These are phyloP conservation scores for Papilio polyxenes DNA, from an alignment of 1,140 invertebrate genomes.

Conservation along the genomic window DNA sequence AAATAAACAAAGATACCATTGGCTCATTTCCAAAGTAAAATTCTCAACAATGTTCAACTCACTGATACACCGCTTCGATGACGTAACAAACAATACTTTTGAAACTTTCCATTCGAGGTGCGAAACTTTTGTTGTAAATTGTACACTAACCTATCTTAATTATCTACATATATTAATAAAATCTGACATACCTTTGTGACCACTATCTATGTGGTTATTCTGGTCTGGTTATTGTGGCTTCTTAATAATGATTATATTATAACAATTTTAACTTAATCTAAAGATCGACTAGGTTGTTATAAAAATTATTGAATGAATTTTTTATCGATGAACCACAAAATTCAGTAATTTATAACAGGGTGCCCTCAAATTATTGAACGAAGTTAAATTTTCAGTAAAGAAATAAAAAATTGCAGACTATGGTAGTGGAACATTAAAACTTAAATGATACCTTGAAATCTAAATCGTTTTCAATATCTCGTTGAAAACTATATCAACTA, in stretches of 20 bases:
- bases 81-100: conserved; percentile 42
- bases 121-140: neutral
- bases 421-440: too few relatives aligned
- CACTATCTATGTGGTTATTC: too few relatives aligned
- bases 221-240: too few relatives aligned
- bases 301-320: neutral
- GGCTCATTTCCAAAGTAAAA: conserved; percentile 62
- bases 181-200: too few relatives aligned
- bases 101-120: conserved; percentile 20
- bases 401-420: too few relatives aligned
- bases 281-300: too few relatives aligned
- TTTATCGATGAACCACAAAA: neutral
- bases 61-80: conserved; percentile 42
- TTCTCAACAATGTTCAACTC: conserved; percentile 48
- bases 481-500: neutral
- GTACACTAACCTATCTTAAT: neutral
- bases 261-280: too few relatives aligned
- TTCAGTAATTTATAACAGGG: too few relatives aligned
- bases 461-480: neutral
- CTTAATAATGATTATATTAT: too few relatives aligned
- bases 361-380: too few relatives aligned
- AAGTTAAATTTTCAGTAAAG: too few relatives aligned
- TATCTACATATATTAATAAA: neutral
- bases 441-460: neutral
- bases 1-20: conserved; percentile 64